Evolutionary conservation across 2,888 invertebrate genomes (phyloP), one percentile per base, ranked within the genome.

Genomic region (Trimorus sp.): DNA sequence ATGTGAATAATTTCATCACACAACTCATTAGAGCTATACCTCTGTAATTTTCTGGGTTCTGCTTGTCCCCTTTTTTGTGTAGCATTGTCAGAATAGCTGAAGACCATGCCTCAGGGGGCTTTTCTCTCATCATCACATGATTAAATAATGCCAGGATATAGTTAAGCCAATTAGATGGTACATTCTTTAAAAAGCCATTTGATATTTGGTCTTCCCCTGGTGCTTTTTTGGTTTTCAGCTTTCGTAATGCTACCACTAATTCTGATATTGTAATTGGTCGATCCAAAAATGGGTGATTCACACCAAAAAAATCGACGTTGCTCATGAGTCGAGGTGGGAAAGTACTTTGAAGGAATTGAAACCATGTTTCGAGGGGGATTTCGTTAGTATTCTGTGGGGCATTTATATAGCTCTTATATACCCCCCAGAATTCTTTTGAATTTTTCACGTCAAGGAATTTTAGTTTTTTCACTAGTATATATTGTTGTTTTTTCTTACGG

Each of bases 1-100:
- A 42, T 5, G 68, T 68, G 7, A 68, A 53, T 7, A 56, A 7
- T 8, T 68, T 68, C 38, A 40, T 4, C 4, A 56, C 12, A 2
- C 53, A 16, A 56, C 56, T 68, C 3, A 69, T 59, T 4, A 69
- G 38, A 3, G 69, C 69, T 12, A 69, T 69, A 11, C 59, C 40
- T 48, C 59, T 45, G 7, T 59, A 59, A 59, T 69, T 69, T 0
- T 0, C 4, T 37, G 59, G 15, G 15, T 69, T 14, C 0, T 12
- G 37, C 36, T 53, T 58, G 6, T 37, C 49, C 9, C 69, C 45
- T 48, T 69, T 48, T 49, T 49, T 59, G 15, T 48, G 8, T 6
- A 69, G 7, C 59, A 59, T 59, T 38, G 37, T 45, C 37, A 42
- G 15, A 14, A 42, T 38, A 7, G 26, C 40, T 2, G 8, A 6